Conservation (phyloP, 2,113 vertebrate species). For the Phasianus colchicus region DNA sequence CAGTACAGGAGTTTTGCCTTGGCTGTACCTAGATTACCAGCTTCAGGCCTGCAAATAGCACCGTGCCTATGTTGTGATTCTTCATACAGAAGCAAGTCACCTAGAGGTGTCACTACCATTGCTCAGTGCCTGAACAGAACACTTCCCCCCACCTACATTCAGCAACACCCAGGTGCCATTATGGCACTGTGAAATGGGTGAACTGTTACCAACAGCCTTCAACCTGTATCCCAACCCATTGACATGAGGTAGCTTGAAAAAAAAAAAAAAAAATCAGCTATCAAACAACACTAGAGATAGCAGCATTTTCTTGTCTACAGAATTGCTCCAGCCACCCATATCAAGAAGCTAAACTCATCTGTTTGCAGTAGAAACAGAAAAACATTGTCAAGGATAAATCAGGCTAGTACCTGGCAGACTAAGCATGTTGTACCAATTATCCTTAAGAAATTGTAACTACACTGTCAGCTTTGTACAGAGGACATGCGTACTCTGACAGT, state of each 20-base stretch:
- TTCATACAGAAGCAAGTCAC: fast-evolving
- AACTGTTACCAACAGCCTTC: neutral
- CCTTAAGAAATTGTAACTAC: neutral
- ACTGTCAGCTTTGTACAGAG: neutral
- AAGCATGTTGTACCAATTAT: neutral
- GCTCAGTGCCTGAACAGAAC: neutral
- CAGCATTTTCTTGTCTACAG: neutral
- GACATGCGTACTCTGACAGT: neutral
- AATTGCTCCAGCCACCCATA: neutral
- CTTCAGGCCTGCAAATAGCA: fast-evolving
- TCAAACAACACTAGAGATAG: neutral
- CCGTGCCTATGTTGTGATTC: fast-evolving
- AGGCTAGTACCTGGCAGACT: neutral
- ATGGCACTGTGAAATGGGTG: neutral
- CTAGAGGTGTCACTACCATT: fast-evolving
- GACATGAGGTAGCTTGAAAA: neutral
- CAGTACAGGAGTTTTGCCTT: neutral
- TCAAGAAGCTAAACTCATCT: neutral
- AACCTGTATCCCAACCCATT: neutral
- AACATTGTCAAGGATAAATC: neutral
- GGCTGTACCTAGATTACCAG: neutral
- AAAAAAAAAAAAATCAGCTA: neutral
- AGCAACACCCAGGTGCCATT: fast-evolving
- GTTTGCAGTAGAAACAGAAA: neutral
- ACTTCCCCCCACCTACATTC: fast-evolving